Evolutionary conservation across 2,888 invertebrate genomes (phyloP).

Genomic region (Cerastoderma edule): DNA sequence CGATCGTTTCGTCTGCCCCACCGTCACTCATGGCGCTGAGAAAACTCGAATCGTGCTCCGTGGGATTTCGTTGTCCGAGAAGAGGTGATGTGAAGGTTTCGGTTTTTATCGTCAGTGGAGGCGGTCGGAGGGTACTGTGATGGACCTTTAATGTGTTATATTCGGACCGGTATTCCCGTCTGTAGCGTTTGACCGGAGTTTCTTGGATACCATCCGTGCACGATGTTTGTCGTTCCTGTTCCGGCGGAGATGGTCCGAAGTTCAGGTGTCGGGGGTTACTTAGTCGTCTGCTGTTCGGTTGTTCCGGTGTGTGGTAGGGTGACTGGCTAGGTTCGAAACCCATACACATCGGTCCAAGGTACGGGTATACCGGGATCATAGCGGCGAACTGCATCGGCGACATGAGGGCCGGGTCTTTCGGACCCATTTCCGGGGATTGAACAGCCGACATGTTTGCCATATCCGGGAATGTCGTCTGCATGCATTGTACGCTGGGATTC

Average conservation of each 20-base stretch:
- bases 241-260: conserved; percentile 23
- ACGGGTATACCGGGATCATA: conserved; percentile 35
- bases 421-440: not conserved
- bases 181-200: conserved; percentile 24
- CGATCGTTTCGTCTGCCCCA: conserved; percentile 23
- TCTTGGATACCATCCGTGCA: conserved; percentile 24
- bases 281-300: conserved; percentile 11
- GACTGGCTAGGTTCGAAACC: not conserved
- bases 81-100: conserved; percentile 47
- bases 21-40: conserved; percentile 45
- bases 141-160: not conserved
- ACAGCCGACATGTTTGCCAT: not conserved
- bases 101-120: conserved; percentile 18
- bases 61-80: conserved; percentile 40
- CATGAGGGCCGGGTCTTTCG: conserved; percentile 1
- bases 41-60: conserved; percentile 49
- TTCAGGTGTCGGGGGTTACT: conserved; percentile 44
- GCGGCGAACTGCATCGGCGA: conserved; percentile 18
- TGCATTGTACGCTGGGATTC: conserved; percentile 32
- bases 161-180: not conserved
- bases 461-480: conserved; percentile 21
- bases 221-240: not conserved
- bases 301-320: conserved; percentile 47
- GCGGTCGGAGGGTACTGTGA: not conserved
- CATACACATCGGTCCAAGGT: conserved; percentile 36